Base-by-base conservation (phyloP, 2,888 invertebrate species). In the Leptinotarsa peninsularis region DNA sequence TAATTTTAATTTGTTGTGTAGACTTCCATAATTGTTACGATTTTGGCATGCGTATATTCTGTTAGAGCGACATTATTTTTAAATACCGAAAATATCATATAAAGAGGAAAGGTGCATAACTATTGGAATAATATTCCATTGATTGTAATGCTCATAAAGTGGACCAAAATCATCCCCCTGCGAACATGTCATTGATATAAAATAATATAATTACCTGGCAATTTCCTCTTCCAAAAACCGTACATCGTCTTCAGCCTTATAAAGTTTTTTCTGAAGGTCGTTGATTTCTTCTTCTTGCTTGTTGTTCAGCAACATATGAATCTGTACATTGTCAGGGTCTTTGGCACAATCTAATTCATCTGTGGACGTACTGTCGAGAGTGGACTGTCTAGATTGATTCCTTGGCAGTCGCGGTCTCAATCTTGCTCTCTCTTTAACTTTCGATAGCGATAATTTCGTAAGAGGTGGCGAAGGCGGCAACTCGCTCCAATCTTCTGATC, bases 401-500 rank as follows among this genome's bases (percentile, higher is more conserved):
- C 88, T 82, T 0, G 88, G 87, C 74, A 88, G 74, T 79, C 87
- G 84, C 18, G 86, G 84, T 69, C 86, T 79, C 4, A 85, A 73
- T 76, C 87, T 81, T 3, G 84, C 90, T 72, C 90, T 86, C 70
- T 92, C 92, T 85, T 93, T 93, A 43, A 94, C 93, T 79, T 92
- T 89, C 15, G 92, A 90, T 18, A 93, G 86, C 4, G 92, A 90
- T 2, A 91, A 72, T 66, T 92, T 89, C 58, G 91, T 91, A 2
- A 91, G 84, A 3, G 93, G 93, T 1, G 93, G 93, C 0, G 93
- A 93, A 0, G 93, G 92, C 0, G 93, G 93, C 27, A 93, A 88
- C 7, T 92, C 95, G 43, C 94, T 94, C 95, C 95, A 96, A 84
- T 96, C 96, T 23, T 94, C 93, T 2, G 88, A 87, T 80, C 94